A percentile compares a stretch with the other conserved stretches of the same genome.
phyloP scores from a whole-genome alignment of 1,140 invertebrate genomes.

The Adelges cooleyi region DNA sequence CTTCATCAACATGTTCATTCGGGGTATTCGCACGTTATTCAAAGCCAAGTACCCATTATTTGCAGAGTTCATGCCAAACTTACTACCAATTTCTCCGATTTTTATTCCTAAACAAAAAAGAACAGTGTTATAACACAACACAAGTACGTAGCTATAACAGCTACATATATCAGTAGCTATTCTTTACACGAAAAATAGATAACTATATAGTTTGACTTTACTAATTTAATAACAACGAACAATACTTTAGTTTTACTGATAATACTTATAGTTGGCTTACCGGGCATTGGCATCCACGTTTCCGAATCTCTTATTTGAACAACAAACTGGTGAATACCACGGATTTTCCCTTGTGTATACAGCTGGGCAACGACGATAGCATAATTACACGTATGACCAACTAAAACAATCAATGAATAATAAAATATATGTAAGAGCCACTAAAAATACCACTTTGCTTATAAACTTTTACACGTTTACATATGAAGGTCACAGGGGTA shows the following conservation, averaged over 20 bases:
- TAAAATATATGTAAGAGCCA: too few relatives aligned
- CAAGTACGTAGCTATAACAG: too few relatives aligned
- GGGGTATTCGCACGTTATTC: slow-evolving; percentile 71
- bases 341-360: slow-evolving; percentile 66
- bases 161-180: too few relatives aligned
- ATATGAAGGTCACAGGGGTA: background rate
- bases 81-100: slow-evolving; percentile 87
- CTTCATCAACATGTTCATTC: slow-evolving; percentile 86
- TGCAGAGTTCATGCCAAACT: slow-evolving; percentile 76
- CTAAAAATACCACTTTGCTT: too few relatives aligned
- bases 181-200: too few relatives aligned
- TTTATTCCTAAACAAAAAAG: slow-evolving; percentile 76
- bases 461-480: background rate
- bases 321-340: slow-evolving; percentile 85
- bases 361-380: slow-evolving; percentile 85
- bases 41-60: slow-evolving; percentile 88
- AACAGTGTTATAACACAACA: too few relatives aligned
- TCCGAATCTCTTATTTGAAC: slow-evolving; percentile 80
- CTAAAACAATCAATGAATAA: too few relatives aligned
- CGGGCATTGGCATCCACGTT: too few relatives aligned
- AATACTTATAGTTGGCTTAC: too few relatives aligned
- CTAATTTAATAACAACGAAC: too few relatives aligned
- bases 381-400: slow-evolving; percentile 86
- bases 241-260: too few relatives aligned
- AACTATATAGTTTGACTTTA: background rate